A percentile compares a stretch with the other conserved stretches of the same genome.
These are phyloP conservation scores for Ivindomyrus marchei DNA, from an alignment of 2,113 vertebrate species.

Conservation along the genomic window DNA sequence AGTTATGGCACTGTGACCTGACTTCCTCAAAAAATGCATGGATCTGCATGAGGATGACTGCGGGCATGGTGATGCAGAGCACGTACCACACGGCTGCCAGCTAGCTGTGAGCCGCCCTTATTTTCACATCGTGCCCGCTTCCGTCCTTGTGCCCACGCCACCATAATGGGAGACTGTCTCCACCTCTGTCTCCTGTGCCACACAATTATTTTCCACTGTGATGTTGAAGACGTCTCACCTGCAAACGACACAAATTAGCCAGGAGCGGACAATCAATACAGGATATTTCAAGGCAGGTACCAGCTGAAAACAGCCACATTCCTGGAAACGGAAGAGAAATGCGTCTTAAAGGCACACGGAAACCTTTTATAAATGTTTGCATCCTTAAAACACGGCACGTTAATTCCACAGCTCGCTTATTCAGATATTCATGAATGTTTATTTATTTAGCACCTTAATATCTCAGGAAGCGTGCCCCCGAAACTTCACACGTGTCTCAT, in stretches of 20 bases:
- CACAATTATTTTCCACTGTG: not conserved
- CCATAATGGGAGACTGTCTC: not conserved
- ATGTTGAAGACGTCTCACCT: not conserved
- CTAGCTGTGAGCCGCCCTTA: not conserved
- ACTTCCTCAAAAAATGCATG: not conserved
- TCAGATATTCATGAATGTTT: slow-evolving; percentile 16
- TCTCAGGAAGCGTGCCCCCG: not conserved
- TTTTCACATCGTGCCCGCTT: not conserved
- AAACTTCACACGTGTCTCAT: not conserved
- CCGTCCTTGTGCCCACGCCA: too few relatives aligned
- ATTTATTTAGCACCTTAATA: slow-evolving; percentile 12
- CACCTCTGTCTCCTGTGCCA: not conserved
- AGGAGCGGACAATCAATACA: not conserved
- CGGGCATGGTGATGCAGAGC: not conserved
- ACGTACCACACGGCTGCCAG: not conserved
- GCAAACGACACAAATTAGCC: not conserved
- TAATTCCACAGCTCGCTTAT: not conserved
- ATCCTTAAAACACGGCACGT: not conserved
- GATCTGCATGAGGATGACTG: not conserved
- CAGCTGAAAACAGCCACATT: not conserved
- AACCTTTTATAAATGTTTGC: not conserved
- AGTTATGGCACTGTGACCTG: not conserved
- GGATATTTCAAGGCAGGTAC: not conserved
- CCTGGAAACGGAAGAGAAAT: not conserved
- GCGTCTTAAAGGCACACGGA: not conserved